Percentiles rank a stretch among this genome's conserved stretches.
Evolutionary conservation across 2,888 invertebrate species (phyloP).

Genomic region (Macrostomum cliftonense): DNA sequence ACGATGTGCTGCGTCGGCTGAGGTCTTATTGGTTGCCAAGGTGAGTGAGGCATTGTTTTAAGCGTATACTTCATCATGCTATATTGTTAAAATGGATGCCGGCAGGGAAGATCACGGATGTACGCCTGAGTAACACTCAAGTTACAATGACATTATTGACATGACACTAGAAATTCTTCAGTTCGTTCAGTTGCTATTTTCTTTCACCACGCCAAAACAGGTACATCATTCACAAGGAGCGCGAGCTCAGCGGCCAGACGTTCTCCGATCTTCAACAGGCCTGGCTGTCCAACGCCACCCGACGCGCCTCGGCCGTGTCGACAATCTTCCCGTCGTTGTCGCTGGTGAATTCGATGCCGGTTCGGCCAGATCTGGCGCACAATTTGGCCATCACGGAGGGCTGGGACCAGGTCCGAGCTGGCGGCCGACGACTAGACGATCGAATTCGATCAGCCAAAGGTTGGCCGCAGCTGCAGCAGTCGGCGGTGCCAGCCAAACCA

Average conservation of each 20-base stretch:
- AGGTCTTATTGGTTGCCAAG: slow-evolving; percentile 34
- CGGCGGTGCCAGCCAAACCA: slow-evolving; percentile 14
- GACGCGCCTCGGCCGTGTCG: background rate
- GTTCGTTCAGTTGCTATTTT: too few relatives aligned
- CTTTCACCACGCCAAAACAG: too few relatives aligned
- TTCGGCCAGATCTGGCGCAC: slow-evolving; percentile 25
- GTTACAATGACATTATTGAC: too few relatives aligned
- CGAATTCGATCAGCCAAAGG: slow-evolving; percentile 23
- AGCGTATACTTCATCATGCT: too few relatives aligned
- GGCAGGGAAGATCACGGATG: too few relatives aligned
- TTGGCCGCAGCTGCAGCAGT: too few relatives aligned
- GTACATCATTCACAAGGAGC: slow-evolving; percentile 30
- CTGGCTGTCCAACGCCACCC: background rate
- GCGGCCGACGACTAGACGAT: slow-evolving; percentile 21
- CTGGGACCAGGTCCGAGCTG: slow-evolving; percentile 23
- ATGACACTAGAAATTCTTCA: too few relatives aligned
- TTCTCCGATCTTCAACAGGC: slow-evolving; percentile 4
- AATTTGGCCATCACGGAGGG: slow-evolving; percentile 20
- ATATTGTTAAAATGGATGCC: too few relatives aligned
- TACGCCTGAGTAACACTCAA: too few relatives aligned
- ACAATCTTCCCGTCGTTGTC: slow-evolving; percentile 27
- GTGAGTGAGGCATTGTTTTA: background rate
- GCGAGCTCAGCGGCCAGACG: slow-evolving; percentile 11
- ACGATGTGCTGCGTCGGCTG: slow-evolving; percentile 32
- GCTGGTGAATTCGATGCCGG: slow-evolving; percentile 31